Percentiles rank a stretch among this genome's conserved stretches.
Conservation (phyloP, 2,888 invertebrate species). For the Leptothorax acervorum region DNA sequence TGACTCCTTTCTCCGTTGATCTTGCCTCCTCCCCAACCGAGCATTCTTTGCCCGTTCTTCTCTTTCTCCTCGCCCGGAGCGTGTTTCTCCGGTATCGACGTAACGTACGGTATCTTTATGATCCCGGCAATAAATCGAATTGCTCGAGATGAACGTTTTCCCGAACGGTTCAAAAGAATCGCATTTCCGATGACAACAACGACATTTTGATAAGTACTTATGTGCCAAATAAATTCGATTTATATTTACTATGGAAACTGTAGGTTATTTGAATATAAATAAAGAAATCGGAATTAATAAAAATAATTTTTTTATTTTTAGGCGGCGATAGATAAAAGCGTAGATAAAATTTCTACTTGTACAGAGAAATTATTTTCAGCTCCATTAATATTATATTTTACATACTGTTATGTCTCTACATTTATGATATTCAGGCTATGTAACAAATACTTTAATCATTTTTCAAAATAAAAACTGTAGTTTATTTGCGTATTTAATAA, state of each 20-base stretch:
- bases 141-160: slow-evolving; percentile 48
- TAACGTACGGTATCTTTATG: slow-evolving; percentile 56
- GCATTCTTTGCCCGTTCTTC: slow-evolving; percentile 45
- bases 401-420: background rate
- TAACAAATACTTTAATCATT: background rate
- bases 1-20: slow-evolving; percentile 62
- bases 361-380: background rate
- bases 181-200: background rate
- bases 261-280: background rate
- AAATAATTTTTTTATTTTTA: background rate
- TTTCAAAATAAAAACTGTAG: background rate
- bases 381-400: background rate
- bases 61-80: slow-evolving; percentile 38
- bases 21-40: slow-evolving; percentile 43
- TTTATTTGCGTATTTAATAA: background rate
- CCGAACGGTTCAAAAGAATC: slow-evolving; percentile 6
- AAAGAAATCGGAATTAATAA: background rate
- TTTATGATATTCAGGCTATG: background rate
- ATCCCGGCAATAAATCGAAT: slow-evolving; percentile 58
- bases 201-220: background rate
- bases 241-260: background rate
- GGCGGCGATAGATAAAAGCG: background rate
- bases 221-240: background rate
- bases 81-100: slow-evolving; percentile 48
- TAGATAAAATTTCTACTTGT: background rate